A percentile compares a stretch with the other conserved stretches of the same genome.
Evolutionary conservation across 2,113 vertebrate genomes (phyloP).

Genomic region (Chloropsis hardwickii): DNA sequence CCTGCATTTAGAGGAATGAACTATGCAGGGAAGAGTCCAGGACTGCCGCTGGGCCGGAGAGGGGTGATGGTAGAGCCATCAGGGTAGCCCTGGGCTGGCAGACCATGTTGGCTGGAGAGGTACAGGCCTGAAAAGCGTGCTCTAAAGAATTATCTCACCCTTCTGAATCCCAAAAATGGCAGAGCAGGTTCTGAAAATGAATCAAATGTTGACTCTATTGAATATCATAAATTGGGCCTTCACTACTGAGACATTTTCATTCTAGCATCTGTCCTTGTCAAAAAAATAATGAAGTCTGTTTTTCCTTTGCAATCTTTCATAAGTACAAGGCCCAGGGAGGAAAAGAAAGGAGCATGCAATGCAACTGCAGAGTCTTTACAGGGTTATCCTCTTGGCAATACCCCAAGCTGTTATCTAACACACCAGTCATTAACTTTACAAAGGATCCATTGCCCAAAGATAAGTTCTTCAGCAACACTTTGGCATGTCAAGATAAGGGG

Average conservation of each 20-base stretch:
- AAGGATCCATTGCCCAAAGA: constrained; percentile 64
- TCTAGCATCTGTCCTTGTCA: background rate
- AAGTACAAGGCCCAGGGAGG: background rate
- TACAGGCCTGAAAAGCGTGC: background rate
- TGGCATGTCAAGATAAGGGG: constrained; percentile 65
- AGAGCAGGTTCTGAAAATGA: background rate
- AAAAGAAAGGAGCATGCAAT: background rate
- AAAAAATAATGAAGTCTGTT: background rate
- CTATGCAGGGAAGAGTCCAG: background rate
- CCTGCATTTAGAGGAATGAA: background rate
- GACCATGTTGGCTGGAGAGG: background rate
- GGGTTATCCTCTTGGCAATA: constrained; percentile 49
- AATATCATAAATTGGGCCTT: background rate
- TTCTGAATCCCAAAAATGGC: background rate
- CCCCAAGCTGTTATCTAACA: constrained; percentile 55
- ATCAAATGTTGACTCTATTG: background rate
- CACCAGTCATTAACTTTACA: constrained; percentile 65
- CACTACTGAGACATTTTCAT: background rate
- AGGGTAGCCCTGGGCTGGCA: background rate
- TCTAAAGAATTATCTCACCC: background rate
- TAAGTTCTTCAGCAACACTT: constrained; percentile 70
- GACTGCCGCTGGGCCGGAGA: background rate
- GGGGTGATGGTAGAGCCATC: background rate
- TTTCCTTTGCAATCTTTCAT: background rate
- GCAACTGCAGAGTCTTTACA: constrained; percentile 1